A percentile compares a stretch with the other conserved stretches of the same genome.
Conservation (phyloP, 1,140 invertebrate genomes). For the Drosophila busckii region DNA sequence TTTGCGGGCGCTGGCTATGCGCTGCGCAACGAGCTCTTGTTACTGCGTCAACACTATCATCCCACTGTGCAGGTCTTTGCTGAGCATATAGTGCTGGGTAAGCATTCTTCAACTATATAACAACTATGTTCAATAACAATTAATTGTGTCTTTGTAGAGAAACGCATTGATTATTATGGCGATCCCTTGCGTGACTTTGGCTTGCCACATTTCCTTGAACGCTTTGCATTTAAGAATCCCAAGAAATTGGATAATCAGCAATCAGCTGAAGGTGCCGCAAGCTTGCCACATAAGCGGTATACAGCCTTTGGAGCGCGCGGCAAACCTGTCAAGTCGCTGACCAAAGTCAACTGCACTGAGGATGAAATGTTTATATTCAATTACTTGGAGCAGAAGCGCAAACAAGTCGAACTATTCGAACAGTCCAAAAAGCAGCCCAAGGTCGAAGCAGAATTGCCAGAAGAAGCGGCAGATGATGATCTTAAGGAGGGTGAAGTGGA, state of each 20-base stretch:
- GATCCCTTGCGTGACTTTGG: conserved; percentile 96
- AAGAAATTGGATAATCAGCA: conserved; percentile 84
- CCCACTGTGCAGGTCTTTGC: conserved; percentile 95
- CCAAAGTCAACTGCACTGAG: conserved; percentile 64
- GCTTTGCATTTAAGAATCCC: conserved; percentile 98
- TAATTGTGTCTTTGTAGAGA: conserved; percentile 79
- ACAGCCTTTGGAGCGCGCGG: conserved; percentile 57
- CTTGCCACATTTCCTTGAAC: conserved; percentile 92
- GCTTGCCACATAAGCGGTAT: conserved; percentile 59
- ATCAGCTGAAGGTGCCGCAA: conserved; percentile 50
- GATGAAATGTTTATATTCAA: conserved; percentile 78
- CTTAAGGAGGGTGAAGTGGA: conserved; percentile 88
- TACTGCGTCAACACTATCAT: conserved; percentile 90
- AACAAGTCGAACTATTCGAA: conserved; percentile 51
- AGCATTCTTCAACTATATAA: conserved; percentile 34
- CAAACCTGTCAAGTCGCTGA: conserved; percentile 58
- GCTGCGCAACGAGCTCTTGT: conserved; percentile 86
- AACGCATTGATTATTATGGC: conserved; percentile 90
- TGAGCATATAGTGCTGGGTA: conserved; percentile 87
- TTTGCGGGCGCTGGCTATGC: conserved; percentile 87
- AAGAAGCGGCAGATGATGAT: conserved; percentile 68
- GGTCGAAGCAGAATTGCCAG: conserved; percentile 52
- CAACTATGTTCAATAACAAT: neutral
- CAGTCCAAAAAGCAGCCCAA: conserved; percentile 46
- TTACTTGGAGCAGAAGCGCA: conserved; percentile 75